A percentile compares a stretch with the other conserved stretches of the same genome.
phyloP scores from a whole-genome alignment of 1,140 invertebrate genomes.

The Pristionchus pacificus region DNA sequence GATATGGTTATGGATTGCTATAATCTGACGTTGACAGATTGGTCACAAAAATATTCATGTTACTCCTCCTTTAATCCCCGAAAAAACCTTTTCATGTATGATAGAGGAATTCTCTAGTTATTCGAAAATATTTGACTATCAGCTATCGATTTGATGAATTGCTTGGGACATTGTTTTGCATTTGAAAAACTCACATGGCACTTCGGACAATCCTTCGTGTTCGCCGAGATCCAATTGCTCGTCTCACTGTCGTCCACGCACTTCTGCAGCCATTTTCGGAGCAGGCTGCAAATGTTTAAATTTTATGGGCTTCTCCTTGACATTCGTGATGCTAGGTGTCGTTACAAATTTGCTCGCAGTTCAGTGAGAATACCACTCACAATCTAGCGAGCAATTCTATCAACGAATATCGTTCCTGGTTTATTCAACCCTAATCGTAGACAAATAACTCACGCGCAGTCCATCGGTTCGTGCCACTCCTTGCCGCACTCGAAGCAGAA shows the following conservation, averaged over 20 bases:
- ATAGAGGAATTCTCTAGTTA: too few relatives aligned
- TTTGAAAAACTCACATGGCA: constrained; percentile 38
- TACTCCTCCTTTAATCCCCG: too few relatives aligned
- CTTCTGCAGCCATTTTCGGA: constrained; percentile 97
- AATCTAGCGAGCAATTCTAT: not conserved
- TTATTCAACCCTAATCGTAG: not conserved
- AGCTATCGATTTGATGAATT: too few relatives aligned
- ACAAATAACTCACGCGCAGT: constrained; percentile 64
- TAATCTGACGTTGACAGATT: too few relatives aligned
- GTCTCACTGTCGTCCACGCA: constrained; percentile 99
- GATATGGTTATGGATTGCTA: too few relatives aligned
- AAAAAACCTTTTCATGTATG: too few relatives aligned
- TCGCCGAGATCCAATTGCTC: constrained; percentile 97
- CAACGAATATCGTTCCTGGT: not conserved
- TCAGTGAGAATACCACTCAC: not conserved
- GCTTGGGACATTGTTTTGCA: too few relatives aligned
- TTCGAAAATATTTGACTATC: too few relatives aligned
- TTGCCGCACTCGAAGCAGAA: constrained; percentile 83
- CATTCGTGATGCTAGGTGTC: not conserved
- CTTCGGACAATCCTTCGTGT: constrained; percentile 73
- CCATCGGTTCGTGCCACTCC: constrained; percentile 98
- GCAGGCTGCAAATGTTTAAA: constrained; percentile 63
- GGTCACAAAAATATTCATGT: too few relatives aligned
- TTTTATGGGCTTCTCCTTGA: not conserved
- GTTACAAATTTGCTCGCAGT: not conserved